Evolutionary conservation across 2,888 invertebrate species (phyloP).

Genomic region (Habrosyne pyritoides): DNA sequence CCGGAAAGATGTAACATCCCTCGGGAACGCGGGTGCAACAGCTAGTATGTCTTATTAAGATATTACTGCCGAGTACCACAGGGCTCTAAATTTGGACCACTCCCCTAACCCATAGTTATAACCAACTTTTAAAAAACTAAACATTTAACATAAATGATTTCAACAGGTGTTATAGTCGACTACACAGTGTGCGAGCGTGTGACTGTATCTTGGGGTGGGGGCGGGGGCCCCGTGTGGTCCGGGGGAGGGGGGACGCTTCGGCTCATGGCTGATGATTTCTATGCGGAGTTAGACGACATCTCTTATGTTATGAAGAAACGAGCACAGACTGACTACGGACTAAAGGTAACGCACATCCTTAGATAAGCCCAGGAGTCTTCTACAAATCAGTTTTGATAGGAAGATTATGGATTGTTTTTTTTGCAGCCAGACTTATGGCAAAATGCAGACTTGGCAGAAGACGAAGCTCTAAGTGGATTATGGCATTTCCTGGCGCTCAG

Average conservation of each 20-base stretch:
- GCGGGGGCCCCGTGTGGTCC: constrained; percentile 88
- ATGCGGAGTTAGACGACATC: constrained; percentile 86
- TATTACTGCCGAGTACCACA: neutral
- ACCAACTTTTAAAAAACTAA: neutral
- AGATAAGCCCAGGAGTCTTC: too few species aligned
- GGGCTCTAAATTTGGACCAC: neutral
- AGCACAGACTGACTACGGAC: constrained; percentile 89
- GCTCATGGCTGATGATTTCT: constrained; percentile 71
- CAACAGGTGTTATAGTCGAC: constrained; percentile 86
- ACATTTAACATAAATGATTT: neutral
- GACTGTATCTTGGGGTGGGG: constrained; percentile 91
- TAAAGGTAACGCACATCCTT: constrained; percentile 89
- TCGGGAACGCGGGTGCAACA: too few species aligned
- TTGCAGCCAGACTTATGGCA: constrained; percentile 88
- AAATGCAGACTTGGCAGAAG: constrained; percentile 91
- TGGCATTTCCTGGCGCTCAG: constrained; percentile 93
- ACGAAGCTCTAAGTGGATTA: constrained; percentile 88
- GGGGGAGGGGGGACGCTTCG: constrained; percentile 78
- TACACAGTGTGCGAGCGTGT: constrained; percentile 92
- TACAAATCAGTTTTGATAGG: too few species aligned
- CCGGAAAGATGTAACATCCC: too few species aligned
- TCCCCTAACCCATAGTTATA: neutral
- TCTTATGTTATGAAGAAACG: constrained; percentile 88
- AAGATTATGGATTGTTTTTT: neutral
- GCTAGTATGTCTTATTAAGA: too few species aligned